Evolutionary conservation across 2,888 invertebrate genomes (phyloP), one percentile per base, ranked within the genome.

Genomic region (Apamea anceps): DNA sequence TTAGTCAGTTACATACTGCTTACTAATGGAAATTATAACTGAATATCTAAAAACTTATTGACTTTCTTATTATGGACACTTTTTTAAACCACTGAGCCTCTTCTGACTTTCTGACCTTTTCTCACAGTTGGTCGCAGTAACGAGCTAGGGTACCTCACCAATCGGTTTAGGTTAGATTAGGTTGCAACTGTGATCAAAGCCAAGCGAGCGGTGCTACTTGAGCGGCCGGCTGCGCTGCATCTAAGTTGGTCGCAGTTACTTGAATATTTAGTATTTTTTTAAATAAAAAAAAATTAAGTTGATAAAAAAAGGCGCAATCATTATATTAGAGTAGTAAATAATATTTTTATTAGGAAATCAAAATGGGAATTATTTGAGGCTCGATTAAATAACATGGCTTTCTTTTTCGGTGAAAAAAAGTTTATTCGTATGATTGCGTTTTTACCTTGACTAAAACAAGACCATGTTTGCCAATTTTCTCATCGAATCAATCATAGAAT

Each of bases 401-500:
- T 72, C 21, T 45, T 25, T 2, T 57, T 12, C 21, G 2, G 13
- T 15, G 8, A 42, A 42, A 60, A 62, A 25, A 32, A 2, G 1
- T 10, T 45, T 8, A 32, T 25, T 7, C 48, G 25, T 2, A 13
- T n/a, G n/a, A 12, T 32, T 65, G 21, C n/a, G 4, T 48, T n/a
- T 48, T 37, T 37, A 48, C 18, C 48, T 48, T 66, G 25, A 32
- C 28, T 32, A n/a, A 62, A 63, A 54, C 51, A 54, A 73, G 62
- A 42, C 12, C 37, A n/a, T 37, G 28, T 18, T 42, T 42, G 6
- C 42, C 6, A 7, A 77, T 28, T 75, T 82, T 66, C 57, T 37
- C 28, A 75, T 42, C 7, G 7, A 75, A 70, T 83, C 54, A 57
- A 21, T 63, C 12, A 18, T 45, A 65, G 37, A 66, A 51, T 51